Evolutionary conservation across 1,140 invertebrate species (phyloP), one percentile per base, ranked within the genome.

Genomic region (Anthonomus grandis): DNA sequence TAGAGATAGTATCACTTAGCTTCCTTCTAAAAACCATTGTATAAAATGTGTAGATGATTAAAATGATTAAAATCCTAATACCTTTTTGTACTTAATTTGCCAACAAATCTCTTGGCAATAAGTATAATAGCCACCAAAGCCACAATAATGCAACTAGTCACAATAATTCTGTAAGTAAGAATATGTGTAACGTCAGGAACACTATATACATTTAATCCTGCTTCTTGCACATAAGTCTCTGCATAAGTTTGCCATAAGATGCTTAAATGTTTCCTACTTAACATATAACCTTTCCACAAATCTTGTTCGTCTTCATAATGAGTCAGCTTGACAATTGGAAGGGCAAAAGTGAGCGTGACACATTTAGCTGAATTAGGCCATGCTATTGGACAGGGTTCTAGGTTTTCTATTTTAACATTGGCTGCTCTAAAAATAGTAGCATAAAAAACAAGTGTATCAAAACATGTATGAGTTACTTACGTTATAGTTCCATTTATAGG

Each of bases 321-420:
- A 1, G 56, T 27, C 4, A 22, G 13, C 18, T 53, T 48, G 36
- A 53, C 17, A 34, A 65, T 52, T 17, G 61, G 59, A 13, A 65
- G 4, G 21, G 49, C 25, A 34, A 61, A 64, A 31, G 46, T 53
- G 13, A 65, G 12, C 31, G 42, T 50, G n/a, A 57, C 39, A 27
- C 64, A 65, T 8, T 10, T 59, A 12, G 53, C 49, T 17, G 27
- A 57, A 22, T 65, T 39, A 22, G 53, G 48, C 62, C 59, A 64
- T 12, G 25, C 25, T 12, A 44, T 15, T 17, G 56, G 42, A 34
- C 64, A 65, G 17, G 34, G 22, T 13, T 42, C 23, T 19, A 64
- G 18, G 1, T 19, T 13, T 10, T 37, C 10, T 8, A 65, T 64
- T 13, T 49, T 31, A 5, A 64, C 58, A 50, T 65, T 63, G 17